Percentiles rank a stretch among this genome's conserved stretches.
Conservation (phyloP, 2,113 vertebrate genomes). For the Corapipo altera region DNA sequence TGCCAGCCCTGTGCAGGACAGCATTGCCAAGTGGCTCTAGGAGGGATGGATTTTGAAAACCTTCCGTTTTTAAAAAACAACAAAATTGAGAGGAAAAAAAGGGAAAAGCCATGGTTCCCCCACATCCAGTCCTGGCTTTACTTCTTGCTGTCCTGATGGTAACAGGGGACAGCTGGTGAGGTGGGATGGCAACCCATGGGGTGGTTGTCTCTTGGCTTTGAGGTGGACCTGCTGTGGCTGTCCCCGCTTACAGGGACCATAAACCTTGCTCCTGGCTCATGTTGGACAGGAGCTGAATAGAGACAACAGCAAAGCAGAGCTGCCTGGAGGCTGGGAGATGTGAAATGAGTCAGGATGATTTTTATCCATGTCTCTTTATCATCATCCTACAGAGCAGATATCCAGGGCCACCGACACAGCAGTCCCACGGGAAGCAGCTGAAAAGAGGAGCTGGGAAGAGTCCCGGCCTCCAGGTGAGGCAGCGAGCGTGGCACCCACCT, state of each 20-base stretch:
- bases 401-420: background rate
- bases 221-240: background rate
- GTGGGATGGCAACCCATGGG: background rate
- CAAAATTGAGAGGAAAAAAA: background rate
- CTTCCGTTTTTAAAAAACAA: background rate
- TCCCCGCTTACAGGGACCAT: background rate
- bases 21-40: background rate
- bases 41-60: background rate
- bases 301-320: background rate
- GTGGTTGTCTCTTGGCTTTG: background rate
- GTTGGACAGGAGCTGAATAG: rapidly evolving
- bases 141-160: background rate
- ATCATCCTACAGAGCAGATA: background rate
- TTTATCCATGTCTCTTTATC: slow-evolving; percentile 49
- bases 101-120: background rate
- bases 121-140: background rate
- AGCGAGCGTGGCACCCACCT: slow-evolving; percentile 65
- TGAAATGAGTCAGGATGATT: background rate
- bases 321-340: background rate
- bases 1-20: background rate
- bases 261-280: background rate
- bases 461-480: background rate
- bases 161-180: background rate
- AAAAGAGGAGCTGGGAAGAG: background rate
- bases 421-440: background rate